Base-by-base conservation (phyloP, 2,113 vertebrate species). In the Puntigrus tetrazona region DNA sequence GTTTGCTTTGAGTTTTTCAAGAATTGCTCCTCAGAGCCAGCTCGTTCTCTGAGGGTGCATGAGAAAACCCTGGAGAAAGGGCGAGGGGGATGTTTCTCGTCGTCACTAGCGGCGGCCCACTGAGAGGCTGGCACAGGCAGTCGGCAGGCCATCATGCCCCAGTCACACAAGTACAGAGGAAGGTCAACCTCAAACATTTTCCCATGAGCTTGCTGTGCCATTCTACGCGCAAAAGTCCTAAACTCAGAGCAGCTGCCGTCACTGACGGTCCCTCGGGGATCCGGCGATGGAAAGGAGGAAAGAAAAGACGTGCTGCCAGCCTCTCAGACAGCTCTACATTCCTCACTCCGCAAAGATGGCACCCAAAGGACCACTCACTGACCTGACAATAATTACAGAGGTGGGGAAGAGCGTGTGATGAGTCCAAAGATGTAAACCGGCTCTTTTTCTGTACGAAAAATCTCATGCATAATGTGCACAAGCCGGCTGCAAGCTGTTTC, bases 151-250 rank as follows among this genome's bases (percentile, higher is more conserved):
- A 50, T 9, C 2, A 13, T 74, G 43, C 52, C 50, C 20, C 77
- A 73, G 76, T 75, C 73, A 85, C 79, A 78, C 36, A 57, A 67
- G 76, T 31, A 65, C 20, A n/a, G 82, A 80, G 76, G 50, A 82
- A 83, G 47, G 50, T 88, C 78, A 87, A 83, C 84, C 81, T 84
- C 78, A 34, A 84, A 80, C 90, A 93, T 93, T 95, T 95, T 95
- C 94, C 93, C 94, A 94, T 93, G 93, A 93, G 93, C 87, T 91
- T 91, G 91, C 90, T 85, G 85, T 90, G 92, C 91, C 89, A 89
- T 91, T 89, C 85, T 87, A 87, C 88, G 88, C 91, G 90, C 91
- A 92, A 94, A 93, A 88, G 83, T 92, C 90, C 92, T 91, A 89
- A 87, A 93, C 89, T 93, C 89, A 90, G 93, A 91, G 89, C 80